These are phyloP conservation scores for Xiphophorus maculatus DNA, from an alignment of 2,113 vertebrate genomes.

Conservation along the genomic window DNA sequence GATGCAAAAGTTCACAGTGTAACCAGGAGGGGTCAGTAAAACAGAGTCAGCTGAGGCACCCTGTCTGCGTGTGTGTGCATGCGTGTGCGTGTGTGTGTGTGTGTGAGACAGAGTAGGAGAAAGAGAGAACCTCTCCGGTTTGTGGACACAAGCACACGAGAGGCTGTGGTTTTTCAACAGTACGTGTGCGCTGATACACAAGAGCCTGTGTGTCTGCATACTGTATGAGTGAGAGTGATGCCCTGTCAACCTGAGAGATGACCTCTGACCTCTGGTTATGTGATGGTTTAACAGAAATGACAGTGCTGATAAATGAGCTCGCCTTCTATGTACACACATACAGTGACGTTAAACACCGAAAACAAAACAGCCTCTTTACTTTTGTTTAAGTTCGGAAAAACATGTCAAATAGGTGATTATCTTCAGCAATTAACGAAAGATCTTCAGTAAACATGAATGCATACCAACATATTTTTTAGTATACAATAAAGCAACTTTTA, in stretches of 20 bases:
- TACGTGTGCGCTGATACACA: constrained; percentile 7
- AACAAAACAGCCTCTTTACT: neutral
- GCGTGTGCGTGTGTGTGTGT: constrained; percentile 7
- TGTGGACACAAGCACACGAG: constrained; percentile 40
- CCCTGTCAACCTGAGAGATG: constrained; percentile 16
- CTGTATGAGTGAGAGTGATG: constrained; percentile 12
- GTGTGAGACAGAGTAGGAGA: constrained; percentile 7
- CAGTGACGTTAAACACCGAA: neutral
- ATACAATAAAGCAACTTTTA: too few species aligned
- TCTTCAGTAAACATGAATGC: too few species aligned
- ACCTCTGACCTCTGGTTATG: constrained; percentile 8
- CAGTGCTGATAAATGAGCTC: neutral
- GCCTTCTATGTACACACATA: neutral
- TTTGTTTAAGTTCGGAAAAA: neutral
- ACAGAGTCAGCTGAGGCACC: constrained; percentile 32
- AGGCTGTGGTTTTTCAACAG: constrained; percentile 40
- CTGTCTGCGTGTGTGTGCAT: constrained; percentile 14
- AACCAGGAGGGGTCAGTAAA: constrained; percentile 62
- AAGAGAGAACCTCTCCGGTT: constrained; percentile 21
- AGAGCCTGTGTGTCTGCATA: constrained; percentile 9
- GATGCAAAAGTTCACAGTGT: constrained; percentile 18
- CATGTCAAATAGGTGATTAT: neutral
- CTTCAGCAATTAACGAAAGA: too few species aligned
- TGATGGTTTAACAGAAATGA: constrained; percentile 3
- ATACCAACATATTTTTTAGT: too few species aligned